Conservation (phyloP, 2,113 vertebrate species). For the Mohoua ochrocephala region DNA sequence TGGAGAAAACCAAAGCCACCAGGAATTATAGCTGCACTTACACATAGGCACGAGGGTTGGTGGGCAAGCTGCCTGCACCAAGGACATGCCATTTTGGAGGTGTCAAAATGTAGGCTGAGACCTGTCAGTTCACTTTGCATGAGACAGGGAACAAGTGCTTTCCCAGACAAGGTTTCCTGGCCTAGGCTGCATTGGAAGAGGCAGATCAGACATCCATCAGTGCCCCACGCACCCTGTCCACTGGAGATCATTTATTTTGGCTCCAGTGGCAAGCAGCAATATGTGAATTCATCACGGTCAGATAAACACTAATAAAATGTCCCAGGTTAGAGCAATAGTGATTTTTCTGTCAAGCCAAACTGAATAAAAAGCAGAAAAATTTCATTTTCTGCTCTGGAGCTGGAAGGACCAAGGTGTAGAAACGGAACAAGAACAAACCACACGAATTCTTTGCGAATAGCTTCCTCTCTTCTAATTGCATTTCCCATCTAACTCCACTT, state of each 20-base stretch:
- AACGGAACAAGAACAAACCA: neutral
- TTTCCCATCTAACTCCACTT: conserved; percentile 15
- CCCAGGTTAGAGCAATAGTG: neutral
- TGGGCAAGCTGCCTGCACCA: neutral
- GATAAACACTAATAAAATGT: conserved; percentile 34
- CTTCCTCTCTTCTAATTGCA: conserved; percentile 37
- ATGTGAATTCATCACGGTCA: conserved; percentile 1
- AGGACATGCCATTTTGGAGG: neutral
- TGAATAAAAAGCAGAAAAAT: conserved; percentile 5
- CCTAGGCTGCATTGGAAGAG: neutral
- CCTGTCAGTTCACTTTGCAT: neutral
- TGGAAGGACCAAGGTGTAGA: neutral
- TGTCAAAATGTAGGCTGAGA: neutral
- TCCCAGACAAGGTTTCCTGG: neutral
- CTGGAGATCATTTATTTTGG: neutral
- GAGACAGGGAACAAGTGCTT: neutral
- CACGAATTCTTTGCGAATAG: conserved; percentile 1
- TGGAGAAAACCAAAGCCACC: neutral
- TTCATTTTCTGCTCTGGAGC: neutral
- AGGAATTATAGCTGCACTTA: neutral
- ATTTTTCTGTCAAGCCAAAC: conserved; percentile 18
- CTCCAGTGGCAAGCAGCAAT: neutral
- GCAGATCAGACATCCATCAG: neutral
- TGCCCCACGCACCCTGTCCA: neutral
- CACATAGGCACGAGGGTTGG: neutral